phyloP scores from a whole-genome alignment of 2,113 vertebrate species.

The Phaethornis superciliosus region DNA sequence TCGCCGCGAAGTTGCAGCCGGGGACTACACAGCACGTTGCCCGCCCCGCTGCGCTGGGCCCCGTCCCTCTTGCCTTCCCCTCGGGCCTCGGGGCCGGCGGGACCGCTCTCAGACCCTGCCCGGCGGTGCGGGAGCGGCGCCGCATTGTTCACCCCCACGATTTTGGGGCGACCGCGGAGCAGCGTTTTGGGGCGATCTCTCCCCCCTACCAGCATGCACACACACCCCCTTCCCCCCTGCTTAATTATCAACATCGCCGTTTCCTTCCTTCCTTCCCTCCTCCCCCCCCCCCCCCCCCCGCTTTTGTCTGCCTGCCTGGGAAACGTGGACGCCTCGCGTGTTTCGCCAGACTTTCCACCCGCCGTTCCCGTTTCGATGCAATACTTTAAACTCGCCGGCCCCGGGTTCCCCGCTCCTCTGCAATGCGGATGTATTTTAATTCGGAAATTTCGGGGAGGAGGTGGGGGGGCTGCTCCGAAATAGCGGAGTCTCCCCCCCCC shows the following conservation, averaged over 20 bases:
- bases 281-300: not conserved
- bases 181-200: not conserved
- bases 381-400: constrained; percentile 70
- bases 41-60: not conserved
- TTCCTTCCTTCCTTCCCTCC: not conserved
- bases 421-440: constrained; percentile 81
- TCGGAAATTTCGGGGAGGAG: constrained; percentile 38
- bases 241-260: not conserved
- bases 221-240: not conserved
- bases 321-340: constrained; percentile 35
- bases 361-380: constrained; percentile 55
- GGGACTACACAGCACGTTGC: not conserved
- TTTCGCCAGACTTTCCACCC: constrained; percentile 41
- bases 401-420: constrained; percentile 69
- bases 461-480: not conserved
- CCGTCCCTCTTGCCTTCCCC: not conserved
- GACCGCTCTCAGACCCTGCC: not conserved
- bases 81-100: not conserved
- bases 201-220: no score
- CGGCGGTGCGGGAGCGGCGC: not conserved
- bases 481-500: not conserved
- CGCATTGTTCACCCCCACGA: not conserved
- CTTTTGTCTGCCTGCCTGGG: constrained; percentile 63
- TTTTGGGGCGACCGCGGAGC: not conserved
- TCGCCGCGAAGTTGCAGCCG: not conserved